Evolutionary conservation across 1,140 invertebrate genomes (phyloP), one percentile per base, ranked within the genome.

Genomic region (Lutraria rhynchaena): DNA sequence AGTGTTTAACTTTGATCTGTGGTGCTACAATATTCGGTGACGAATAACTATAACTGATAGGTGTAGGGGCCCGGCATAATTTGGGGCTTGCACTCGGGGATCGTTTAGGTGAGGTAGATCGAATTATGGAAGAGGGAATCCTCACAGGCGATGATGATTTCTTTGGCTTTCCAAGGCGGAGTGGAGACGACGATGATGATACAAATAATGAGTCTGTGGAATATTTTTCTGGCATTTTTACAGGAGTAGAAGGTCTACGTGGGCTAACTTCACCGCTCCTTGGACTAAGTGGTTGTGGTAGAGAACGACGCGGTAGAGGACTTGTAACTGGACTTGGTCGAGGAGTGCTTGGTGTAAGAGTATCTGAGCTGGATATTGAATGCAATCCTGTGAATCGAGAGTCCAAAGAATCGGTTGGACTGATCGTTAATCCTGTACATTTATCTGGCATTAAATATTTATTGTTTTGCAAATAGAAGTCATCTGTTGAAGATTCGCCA

Each of bases 311-410:
- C 81, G 51, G 86, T 27, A 87, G 77, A 1, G 88, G 86, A 29
- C 87, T 87, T 15, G 86, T 84, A n/a, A 83, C 85, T 15, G 90
- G 87, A 76, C 86, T 90, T 37, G 81, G 74, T 61, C 83, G 44
- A 11, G 88, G 89, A 53, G 88, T 88, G 37, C 82, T 60, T 15
- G 92, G 91, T 3, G 92, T 91, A 65, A 92, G 86, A 95, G 96
- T 93, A 95, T 96, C 89, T 94, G 95, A 51, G 93, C 94, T 88
- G 92, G 93, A 88, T 93, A 94, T 58, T 92, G 94, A 86, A 70
- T 94, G 91, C 51, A 94, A 93, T 22, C 46, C 37, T 3, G 49
- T 55, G 2, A 63, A 9, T 27, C 41, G 13, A 46, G 76, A 80
- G 37, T 46, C 76, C 1, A 81, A 9, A 1, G 69, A 61, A n/a